Percentiles rank a stretch among this genome's conserved stretches.
These are phyloP conservation scores for Lycophotia porphyrea DNA, from an alignment of 2,888 invertebrate genomes.

Conservation along the genomic window DNA sequence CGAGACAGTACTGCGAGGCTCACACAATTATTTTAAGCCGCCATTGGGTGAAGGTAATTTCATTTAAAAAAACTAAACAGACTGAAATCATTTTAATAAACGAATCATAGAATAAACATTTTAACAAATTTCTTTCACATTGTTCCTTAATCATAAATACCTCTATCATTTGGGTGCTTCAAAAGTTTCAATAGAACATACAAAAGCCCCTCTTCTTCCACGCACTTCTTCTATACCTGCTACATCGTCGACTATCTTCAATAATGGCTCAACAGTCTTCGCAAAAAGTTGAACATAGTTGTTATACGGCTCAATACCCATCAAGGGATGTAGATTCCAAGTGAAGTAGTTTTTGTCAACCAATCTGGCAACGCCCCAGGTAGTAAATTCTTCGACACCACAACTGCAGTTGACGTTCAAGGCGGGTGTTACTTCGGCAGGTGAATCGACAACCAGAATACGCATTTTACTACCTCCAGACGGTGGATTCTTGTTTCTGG, in stretches of 20 bases:
- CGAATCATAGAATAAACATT: background rate
- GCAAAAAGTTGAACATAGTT: background rate
- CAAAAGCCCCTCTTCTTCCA: background rate
- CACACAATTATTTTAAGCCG: background rate
- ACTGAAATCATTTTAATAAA: background rate
- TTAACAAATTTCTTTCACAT: background rate
- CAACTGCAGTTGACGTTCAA: slow-evolving; percentile 15
- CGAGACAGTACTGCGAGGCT: background rate
- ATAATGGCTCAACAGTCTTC: slow-evolving; percentile 4
- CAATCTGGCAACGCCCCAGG: background rate
- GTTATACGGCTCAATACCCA: background rate
- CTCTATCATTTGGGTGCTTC: background rate
- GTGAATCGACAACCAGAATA: background rate
- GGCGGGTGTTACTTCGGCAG: background rate
- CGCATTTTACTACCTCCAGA: background rate
- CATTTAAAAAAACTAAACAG: background rate
- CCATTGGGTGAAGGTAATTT: background rate
- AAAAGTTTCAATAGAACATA: background rate
- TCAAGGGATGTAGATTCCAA: background rate
- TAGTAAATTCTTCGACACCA: background rate
- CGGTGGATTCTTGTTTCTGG: background rate
- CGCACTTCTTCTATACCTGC: slow-evolving; percentile 19
- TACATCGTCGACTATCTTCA: background rate
- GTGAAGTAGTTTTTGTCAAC: slow-evolving; percentile 7
- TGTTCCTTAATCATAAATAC: background rate